phyloP scores from a whole-genome alignment of 2,888 invertebrate species.

The Osedax frankpressi region DNA sequence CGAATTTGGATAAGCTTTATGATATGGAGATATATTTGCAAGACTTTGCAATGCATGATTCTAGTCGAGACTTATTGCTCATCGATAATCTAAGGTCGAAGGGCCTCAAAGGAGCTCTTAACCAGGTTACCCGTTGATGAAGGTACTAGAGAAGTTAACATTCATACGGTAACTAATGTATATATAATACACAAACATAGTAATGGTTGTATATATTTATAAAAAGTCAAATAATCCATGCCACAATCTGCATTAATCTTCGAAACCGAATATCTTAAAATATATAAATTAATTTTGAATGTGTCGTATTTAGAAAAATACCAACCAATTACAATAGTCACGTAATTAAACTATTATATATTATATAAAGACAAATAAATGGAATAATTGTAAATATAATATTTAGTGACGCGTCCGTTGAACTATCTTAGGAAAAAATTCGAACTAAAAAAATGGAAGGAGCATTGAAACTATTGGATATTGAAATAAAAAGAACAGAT shows the following conservation, averaged over 20 bases:
- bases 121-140: not conserved
- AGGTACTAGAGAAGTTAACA: too few relatives aligned
- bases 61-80: slow-evolving; percentile 86
- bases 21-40: slow-evolving; percentile 88
- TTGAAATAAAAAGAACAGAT: slow-evolving; percentile 18
- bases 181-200: not conserved
- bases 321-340: too few relatives aligned
- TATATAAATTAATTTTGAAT: too few relatives aligned
- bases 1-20: slow-evolving; percentile 60
- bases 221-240: too few relatives aligned
- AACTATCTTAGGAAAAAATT: not conserved
- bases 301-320: too few relatives aligned
- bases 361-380: too few relatives aligned
- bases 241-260: too few relatives aligned
- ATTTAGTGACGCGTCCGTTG: too few relatives aligned
- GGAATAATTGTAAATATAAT: too few relatives aligned
- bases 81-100: slow-evolving; percentile 94
- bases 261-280: too few relatives aligned
- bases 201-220: not conserved
- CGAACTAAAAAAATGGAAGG: slow-evolving; percentile 17
- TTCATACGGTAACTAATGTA: too few relatives aligned
- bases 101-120: slow-evolving; percentile 75
- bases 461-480: slow-evolving; percentile 17
- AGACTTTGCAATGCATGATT: slow-evolving; percentile 94
- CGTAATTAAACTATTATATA: too few relatives aligned